A percentile compares a stretch with the other conserved stretches of the same genome.
Evolutionary conservation across 2,888 invertebrate genomes (phyloP).

Genomic region (Macrophya annulata): DNA sequence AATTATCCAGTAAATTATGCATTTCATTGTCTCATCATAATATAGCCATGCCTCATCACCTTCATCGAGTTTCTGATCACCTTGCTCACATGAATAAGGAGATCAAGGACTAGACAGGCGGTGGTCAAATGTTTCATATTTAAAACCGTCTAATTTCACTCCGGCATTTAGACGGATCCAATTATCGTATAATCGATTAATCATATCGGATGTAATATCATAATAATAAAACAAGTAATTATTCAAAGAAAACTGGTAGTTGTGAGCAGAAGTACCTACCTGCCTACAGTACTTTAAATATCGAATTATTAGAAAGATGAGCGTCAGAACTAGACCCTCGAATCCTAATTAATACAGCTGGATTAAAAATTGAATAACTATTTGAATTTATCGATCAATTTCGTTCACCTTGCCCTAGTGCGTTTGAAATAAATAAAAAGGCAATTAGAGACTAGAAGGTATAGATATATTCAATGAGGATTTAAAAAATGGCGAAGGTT

Average conservation of each 20-base stretch:
- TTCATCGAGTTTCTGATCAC: conserved; percentile 22
- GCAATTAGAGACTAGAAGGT: background rate
- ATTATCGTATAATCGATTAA: background rate
- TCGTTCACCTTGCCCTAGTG: conserved; percentile 17
- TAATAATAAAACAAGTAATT: background rate
- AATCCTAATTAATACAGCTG: background rate
- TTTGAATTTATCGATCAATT: background rate
- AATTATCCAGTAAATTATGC: background rate
- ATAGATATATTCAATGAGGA: background rate
- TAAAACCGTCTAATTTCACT: background rate
- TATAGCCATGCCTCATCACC: conserved; percentile 1
- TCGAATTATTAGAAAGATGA: background rate
- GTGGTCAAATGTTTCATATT: conserved; percentile 9
- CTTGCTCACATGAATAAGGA: conserved; percentile 42
- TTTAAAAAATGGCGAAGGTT: conserved; percentile 14
- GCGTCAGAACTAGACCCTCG: background rate
- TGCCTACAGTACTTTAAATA: too few relatives aligned
- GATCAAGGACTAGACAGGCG: conserved; percentile 31
- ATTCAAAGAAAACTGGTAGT: background rate
- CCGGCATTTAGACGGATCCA: background rate
- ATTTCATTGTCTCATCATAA: background rate
- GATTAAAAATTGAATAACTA: background rate
- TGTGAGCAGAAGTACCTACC: background rate
- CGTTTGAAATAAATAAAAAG: background rate
- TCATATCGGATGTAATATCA: background rate